phyloP scores from a whole-genome alignment of 2,888 invertebrate genomes.

The Nymphalis c-album region DNA sequence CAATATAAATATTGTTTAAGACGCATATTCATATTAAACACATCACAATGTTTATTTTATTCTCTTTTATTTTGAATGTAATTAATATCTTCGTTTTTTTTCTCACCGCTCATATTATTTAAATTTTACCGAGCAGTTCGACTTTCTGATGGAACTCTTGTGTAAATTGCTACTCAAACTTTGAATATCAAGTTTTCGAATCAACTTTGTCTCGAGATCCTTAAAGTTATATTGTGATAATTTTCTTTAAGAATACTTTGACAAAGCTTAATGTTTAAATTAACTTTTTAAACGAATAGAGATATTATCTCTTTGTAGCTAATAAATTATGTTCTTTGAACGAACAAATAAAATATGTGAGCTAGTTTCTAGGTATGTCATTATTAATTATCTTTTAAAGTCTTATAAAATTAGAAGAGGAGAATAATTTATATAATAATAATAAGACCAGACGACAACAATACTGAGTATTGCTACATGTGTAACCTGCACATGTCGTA shows the following conservation, averaged over 20 bases:
- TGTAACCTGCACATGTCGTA: too few species aligned
- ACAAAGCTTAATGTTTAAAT: conserved; percentile 16
- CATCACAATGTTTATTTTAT: too few species aligned
- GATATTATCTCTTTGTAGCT: neutral
- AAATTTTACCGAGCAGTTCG: conserved; percentile 50
- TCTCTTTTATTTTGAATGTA: conserved; percentile 5
- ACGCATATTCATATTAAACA: too few species aligned
- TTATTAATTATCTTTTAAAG: too few species aligned
- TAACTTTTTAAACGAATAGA: conserved; percentile 2
- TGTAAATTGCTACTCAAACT: conserved; percentile 63
- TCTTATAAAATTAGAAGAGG: too few species aligned
- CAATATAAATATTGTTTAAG: too few species aligned
- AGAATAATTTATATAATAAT: too few species aligned
- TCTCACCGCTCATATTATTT: conserved; percentile 54
- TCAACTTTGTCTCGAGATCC: conserved; percentile 49
- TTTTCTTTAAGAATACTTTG: conserved; percentile 26
- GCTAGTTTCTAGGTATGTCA: too few species aligned
- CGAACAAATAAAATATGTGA: neutral
- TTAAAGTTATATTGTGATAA: conserved; percentile 29
- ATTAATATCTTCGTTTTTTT: conserved; percentile 6
- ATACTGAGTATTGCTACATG: too few species aligned
- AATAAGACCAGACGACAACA: too few species aligned
- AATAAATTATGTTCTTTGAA: neutral
- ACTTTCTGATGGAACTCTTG: conserved; percentile 55
- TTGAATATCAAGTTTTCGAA: conserved; percentile 60